Evolutionary conservation across 2,797 vertebrate species (phyloP), one percentile per base, ranked within the genome.

Genomic region (Ibycter americanus): DNA sequence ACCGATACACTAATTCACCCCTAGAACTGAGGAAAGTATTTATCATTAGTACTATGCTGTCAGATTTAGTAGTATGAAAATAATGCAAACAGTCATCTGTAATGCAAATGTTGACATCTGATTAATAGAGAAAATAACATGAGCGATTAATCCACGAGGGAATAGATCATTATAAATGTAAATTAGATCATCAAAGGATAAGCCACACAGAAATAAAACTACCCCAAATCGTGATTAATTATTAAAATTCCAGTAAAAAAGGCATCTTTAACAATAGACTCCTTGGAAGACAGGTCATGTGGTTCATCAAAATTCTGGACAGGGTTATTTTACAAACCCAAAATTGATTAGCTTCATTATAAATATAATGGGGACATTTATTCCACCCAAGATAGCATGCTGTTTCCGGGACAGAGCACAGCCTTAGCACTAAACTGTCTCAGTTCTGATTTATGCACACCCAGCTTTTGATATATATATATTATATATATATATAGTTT

Each of bases 101-200:
- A 97, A 94, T 96, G 93, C 95, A 97, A 95, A 96, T 95, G 95
- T 94, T 97, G 97, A 93, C 0, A 25, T 88, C 87, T 95, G 94
- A 96, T 95, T 97, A 96, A 97, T 94, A 86, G 93, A 91, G 84
- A 96, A 97, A 96, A 95, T 96, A 96, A 94, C 76, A 91, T 18
- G 70, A 96, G 90, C 82, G 86, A 93, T 97, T 97, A 97, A 96
- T 97, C 66, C 92, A 76, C 8, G 8, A 80, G 66, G 87, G 94
- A 94, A 46, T 66, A 90, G 90, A 54, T 86, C 6, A 59, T 95
- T 96, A 91, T 95, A 95, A 94, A 96, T 97, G 94, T 81, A 97
- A 97, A 97, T 96, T 83, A 93, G 92, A 96, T 95, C 95, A 92
- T 97, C 96, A 97, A 96, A 96, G 93, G 92, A 66, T 94, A 92